Evolutionary conservation across 2,797 vertebrate species (phyloP).

Genomic region (Scarus forsteni): DNA sequence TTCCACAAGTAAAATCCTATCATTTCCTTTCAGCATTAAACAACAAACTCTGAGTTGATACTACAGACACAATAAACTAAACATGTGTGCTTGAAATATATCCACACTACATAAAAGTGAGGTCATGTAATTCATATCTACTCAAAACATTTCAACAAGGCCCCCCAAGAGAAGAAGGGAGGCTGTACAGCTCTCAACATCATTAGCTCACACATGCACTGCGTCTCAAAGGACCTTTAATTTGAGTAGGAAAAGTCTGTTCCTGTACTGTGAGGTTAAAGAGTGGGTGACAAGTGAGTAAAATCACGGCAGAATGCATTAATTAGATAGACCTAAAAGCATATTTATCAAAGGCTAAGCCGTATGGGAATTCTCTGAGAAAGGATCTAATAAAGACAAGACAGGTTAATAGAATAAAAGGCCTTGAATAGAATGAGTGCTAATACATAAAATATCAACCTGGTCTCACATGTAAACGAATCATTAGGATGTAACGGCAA

Average conservation of each 20-base stretch:
- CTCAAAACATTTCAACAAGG: conserved; percentile 71
- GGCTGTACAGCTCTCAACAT: conserved; percentile 61
- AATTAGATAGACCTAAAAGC: conserved; percentile 85
- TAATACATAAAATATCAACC: conserved; percentile 80
- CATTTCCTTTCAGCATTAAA: background rate
- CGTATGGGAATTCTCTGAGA: conserved; percentile 74
- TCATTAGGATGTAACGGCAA: conserved; percentile 70
- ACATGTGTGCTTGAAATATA: conserved; percentile 69
- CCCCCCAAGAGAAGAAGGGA: conserved; percentile 67
- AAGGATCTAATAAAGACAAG: conserved; percentile 76
- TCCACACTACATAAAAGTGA: conserved; percentile 52
- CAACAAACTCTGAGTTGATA: background rate
- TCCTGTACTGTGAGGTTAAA: conserved; percentile 80
- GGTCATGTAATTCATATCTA: conserved; percentile 63
- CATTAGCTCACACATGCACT: conserved; percentile 76
- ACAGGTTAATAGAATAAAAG: conserved; percentile 82
- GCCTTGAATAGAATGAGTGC: conserved; percentile 74
- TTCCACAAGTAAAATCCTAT: too few relatives aligned
- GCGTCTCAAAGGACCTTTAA: conserved; percentile 86
- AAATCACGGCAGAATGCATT: conserved; percentile 80
- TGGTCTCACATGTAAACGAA: conserved; percentile 77
- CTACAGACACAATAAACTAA: conserved; percentile 51
- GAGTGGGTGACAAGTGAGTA: conserved; percentile 79
- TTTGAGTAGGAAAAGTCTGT: conserved; percentile 81
- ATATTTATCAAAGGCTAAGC: conserved; percentile 85